Conservation (phyloP, 2,797 vertebrate genomes). For the Pseudochirops cupreus region DNA sequence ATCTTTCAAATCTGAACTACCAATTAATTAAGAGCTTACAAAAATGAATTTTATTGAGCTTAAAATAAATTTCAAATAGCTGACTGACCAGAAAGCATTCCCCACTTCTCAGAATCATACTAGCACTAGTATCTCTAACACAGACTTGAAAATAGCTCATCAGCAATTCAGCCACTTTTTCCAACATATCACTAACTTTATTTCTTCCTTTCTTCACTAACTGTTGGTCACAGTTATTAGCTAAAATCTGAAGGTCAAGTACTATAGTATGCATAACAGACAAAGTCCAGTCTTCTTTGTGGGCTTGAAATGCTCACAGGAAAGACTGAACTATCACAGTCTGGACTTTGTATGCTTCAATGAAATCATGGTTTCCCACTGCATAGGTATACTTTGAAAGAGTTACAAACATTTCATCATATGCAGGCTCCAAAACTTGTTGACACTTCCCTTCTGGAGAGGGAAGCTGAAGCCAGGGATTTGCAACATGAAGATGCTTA, state of each 20-base stretch:
- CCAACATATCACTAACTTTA: conserved; percentile 96
- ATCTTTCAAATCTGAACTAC: conserved; percentile 97
- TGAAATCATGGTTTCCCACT: conserved; percentile 96
- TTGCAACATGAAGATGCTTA: too few species aligned
- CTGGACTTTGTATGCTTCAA: conserved; percentile 98
- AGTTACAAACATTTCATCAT: conserved; percentile 98
- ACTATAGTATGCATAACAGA: too few species aligned
- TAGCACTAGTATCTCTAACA: conserved; percentile 92
- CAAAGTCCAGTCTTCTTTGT: conserved; percentile 95
- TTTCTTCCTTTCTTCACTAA: conserved; percentile 94
- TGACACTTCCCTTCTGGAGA: conserved; percentile 96
- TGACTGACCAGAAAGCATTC: too few species aligned
- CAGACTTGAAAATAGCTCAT: conserved; percentile 99
- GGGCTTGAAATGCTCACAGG: conserved; percentile 94
- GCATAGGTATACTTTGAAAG: conserved; percentile 96
- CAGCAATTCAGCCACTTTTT: conserved; percentile 95
- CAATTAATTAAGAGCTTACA: conserved; percentile 98
- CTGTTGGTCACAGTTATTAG: conserved; percentile 91
- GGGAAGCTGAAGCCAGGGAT: conserved; percentile 82
- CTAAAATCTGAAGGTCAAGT: too few species aligned
- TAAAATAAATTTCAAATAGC: too few species aligned
- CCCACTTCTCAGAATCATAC: too few species aligned
- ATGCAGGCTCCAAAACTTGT: conserved; percentile 94
- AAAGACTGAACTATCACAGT: conserved; percentile 98
- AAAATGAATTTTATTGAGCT: conserved; percentile 98